Evolutionary conservation across 2,888 invertebrate species (phyloP).

Genomic region (Ophion ventricosus): DNA sequence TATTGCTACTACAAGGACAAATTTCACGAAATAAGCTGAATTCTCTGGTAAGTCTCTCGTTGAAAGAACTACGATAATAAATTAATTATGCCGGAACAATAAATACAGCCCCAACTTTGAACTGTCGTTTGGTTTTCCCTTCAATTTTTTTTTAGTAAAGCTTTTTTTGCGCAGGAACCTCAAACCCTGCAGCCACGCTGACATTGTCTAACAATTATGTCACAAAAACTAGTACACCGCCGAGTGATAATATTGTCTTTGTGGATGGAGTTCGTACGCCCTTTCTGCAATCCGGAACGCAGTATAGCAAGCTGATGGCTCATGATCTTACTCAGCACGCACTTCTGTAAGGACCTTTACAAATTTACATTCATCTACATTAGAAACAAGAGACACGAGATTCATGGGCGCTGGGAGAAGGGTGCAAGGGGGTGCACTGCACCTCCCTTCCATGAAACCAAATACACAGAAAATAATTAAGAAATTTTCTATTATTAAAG

Average conservation of each 20-base stretch:
- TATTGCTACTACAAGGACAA: not conserved
- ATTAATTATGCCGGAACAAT: not conserved
- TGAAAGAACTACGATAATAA: not conserved
- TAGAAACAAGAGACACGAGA: too few relatives aligned
- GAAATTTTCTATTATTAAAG: too few relatives aligned
- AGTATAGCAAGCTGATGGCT: conserved; percentile 97
- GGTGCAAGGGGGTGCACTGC: too few relatives aligned
- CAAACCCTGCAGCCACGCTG: conserved; percentile 51
- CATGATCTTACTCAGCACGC: conserved; percentile 97
- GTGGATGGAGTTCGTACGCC: conserved; percentile 99
- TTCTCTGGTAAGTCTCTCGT: not conserved
- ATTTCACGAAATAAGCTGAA: not conserved
- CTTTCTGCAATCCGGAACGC: conserved; percentile 96
- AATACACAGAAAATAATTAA: too few relatives aligned
- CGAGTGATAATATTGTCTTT: conserved; percentile 92
- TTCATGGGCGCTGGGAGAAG: too few relatives aligned
- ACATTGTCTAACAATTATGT: conserved; percentile 58
- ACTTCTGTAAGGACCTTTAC: conserved; percentile 86
- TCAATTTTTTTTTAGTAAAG: conserved; percentile 40
- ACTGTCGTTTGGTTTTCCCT: conserved; percentile 4
- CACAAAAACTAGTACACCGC: conserved; percentile 60
- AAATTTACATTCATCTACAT: not conserved
- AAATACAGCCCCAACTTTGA: conserved; percentile 17
- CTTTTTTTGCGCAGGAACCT: conserved; percentile 66
- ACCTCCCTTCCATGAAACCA: too few relatives aligned